Evolutionary conservation across 2,113 vertebrate genomes (phyloP).

Genomic region (Lasiurus borealis): DNA sequence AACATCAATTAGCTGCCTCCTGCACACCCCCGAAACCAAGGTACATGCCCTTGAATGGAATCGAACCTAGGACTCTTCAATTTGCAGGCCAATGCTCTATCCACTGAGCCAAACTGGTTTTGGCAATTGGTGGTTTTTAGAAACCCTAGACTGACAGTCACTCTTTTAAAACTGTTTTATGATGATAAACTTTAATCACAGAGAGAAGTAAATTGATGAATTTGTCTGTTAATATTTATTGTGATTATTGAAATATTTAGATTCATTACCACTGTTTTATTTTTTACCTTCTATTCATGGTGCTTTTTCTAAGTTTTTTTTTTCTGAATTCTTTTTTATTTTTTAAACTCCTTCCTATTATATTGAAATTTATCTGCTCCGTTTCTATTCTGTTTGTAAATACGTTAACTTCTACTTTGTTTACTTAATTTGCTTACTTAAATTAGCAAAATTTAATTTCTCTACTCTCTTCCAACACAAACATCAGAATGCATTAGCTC

Average conservation of each 20-base stretch:
- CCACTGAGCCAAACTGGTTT: too few species aligned
- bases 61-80: too few species aligned
- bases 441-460: neutral
- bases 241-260: neutral
- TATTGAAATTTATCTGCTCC: neutral
- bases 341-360: neutral
- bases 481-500: neutral
- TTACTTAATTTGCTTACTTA: neutral
- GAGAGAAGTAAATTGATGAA: neutral
- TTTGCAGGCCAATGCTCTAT: too few species aligned
- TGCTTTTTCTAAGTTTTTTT: neutral
- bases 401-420: neutral
- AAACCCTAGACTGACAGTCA: neutral
- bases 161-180: neutral
- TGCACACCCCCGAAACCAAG: too few species aligned
- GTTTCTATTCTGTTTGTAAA: conserved; percentile 14
- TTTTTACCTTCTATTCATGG: neutral
- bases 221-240: neutral
- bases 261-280: neutral
- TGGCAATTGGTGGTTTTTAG: neutral
- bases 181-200: conserved; percentile 15
- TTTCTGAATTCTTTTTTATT: neutral
- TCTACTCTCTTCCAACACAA: neutral
- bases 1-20: too few species aligned
- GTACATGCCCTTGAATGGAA: too few species aligned